Percentiles rank a stretch among this genome's conserved stretches.
These are phyloP conservation scores for Tarsius wallacei DNA, from an alignment of 2,797 vertebrate genomes.

Conservation along the genomic window DNA sequence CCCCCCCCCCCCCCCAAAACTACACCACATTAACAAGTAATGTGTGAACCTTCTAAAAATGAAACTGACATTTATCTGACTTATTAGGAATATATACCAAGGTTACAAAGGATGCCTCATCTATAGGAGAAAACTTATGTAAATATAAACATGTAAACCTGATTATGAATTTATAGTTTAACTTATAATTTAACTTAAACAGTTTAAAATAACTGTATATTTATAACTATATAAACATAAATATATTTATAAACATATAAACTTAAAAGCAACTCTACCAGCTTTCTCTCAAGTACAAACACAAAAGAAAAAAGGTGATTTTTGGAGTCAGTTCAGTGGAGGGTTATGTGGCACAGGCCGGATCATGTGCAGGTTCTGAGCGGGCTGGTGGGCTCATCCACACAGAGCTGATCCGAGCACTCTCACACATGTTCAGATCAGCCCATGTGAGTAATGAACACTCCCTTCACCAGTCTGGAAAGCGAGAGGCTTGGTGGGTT, in stretches of 20 bases:
- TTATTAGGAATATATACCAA: constrained; percentile 4
- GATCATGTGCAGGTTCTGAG: background rate
- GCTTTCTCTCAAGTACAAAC: background rate
- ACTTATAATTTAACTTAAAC: no score
- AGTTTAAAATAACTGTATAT: background rate
- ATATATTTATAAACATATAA: no score
- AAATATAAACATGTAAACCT: background rate
- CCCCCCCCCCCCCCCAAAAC: background rate
- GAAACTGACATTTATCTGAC: constrained; percentile 13
- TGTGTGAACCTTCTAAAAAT: constrained; percentile 34
- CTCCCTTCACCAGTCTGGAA: background rate
- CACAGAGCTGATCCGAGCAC: background rate
- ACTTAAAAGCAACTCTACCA: constrained; percentile 36
- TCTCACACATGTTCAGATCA: background rate
- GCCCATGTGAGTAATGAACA: background rate
- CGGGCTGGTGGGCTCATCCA: background rate
- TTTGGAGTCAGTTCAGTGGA: background rate
- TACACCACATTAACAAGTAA: background rate
- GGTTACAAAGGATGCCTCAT: constrained; percentile 45
- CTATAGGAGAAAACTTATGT: background rate
- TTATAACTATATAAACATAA: no score
- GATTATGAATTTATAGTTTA: background rate
- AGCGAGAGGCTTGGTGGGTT: background rate
- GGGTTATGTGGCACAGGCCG: background rate
- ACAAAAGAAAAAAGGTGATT: background rate